These are phyloP conservation scores for Eptesicus fuscus DNA, from an alignment of 2,113 vertebrate species.

Conservation along the genomic window DNA sequence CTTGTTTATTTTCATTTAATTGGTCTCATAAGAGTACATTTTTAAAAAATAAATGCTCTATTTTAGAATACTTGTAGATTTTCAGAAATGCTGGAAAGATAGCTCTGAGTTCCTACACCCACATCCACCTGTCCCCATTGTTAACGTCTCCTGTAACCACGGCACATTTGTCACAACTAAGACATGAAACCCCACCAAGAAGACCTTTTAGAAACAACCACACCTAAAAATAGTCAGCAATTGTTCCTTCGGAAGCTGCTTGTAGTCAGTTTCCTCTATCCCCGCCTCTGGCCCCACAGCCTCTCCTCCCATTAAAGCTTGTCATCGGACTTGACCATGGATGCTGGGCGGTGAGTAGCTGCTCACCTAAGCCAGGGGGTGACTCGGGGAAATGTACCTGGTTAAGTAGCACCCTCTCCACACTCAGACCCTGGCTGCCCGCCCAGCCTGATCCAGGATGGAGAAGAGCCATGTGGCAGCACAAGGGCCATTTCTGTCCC, in stretches of 20 bases:
- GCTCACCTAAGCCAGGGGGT: neutral
- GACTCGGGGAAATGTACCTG: accelerated
- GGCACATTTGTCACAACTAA: neutral
- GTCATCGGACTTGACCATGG: neutral
- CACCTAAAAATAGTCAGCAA: accelerated
- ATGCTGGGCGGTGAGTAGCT: neutral
- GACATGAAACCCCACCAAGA: neutral
- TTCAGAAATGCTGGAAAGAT: neutral
- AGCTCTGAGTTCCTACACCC: accelerated
- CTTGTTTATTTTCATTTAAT: neutral
- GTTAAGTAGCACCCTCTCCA: neutral
- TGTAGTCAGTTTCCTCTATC: neutral
- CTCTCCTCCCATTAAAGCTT: neutral
- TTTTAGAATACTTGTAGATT: neutral
- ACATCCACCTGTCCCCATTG: accelerated
- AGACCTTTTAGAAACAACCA: neutral
- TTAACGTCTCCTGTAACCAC: accelerated
- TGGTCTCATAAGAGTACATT: neutral
- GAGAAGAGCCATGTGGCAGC: accelerated
- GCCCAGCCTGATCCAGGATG: too few relatives aligned
- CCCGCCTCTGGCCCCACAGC: accelerated
- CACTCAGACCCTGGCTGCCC: neutral
- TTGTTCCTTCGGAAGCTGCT: accelerated
- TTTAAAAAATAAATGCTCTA: constrained; percentile 27
- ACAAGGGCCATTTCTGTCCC: accelerated